phyloP scores from a whole-genome alignment of 1,140 invertebrate genomes.

The Caenorhabditis briggsae region DNA sequence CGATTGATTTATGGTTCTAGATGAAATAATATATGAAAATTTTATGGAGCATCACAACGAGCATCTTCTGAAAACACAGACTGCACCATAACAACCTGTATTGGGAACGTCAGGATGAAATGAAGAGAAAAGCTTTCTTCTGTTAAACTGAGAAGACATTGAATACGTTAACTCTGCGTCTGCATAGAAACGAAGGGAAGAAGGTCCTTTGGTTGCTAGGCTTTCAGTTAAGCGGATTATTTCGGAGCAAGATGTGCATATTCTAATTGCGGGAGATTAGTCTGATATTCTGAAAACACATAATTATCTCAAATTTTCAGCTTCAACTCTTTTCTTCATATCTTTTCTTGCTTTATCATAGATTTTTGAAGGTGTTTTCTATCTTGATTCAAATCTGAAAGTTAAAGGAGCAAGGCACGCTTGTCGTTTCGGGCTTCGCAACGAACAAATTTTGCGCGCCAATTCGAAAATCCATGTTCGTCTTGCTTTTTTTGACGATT shows the following conservation, averaged over 20 bases:
- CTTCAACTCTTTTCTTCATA: too few species aligned
- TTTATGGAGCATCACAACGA: too few species aligned
- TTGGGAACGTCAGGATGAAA: too few species aligned
- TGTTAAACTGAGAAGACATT: background rate
- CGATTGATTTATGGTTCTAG: background rate
- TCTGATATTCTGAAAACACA: too few species aligned
- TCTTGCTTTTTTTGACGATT: background rate
- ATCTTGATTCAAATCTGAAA: background rate
- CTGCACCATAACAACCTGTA: too few species aligned
- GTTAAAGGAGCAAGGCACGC: background rate
- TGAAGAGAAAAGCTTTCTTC: too few species aligned
- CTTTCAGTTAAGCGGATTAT: conserved; percentile 26
- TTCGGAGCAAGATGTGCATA: background rate
- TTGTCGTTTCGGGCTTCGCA: background rate
- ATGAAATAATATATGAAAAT: background rate
- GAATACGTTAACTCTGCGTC: background rate
- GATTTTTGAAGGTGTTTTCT: background rate
- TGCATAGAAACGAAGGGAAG: background rate
- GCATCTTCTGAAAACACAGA: too few species aligned
- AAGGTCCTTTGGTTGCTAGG: conserved; percentile 9
- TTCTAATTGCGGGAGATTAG: too few species aligned
- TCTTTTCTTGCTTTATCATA: too few species aligned
- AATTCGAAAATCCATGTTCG: background rate
- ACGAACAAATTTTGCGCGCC: background rate
- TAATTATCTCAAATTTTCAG: too few species aligned